Conservation (phyloP, 2,113 vertebrate species). For the Sorex araneus region DNA sequence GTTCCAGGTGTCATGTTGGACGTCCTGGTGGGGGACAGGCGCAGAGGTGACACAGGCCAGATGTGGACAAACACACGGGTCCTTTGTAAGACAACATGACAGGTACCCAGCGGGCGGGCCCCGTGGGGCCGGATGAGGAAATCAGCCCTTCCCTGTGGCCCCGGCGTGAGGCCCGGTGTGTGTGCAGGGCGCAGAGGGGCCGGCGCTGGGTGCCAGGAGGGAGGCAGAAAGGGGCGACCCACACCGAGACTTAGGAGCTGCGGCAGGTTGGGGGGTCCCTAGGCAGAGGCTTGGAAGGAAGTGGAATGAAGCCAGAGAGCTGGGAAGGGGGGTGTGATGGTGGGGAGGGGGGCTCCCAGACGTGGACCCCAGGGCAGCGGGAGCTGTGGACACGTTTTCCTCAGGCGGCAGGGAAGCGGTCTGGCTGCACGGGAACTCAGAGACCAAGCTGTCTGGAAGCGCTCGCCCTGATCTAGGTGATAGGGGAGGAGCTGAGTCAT, state of each 20-base stretch:
- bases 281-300: background rate
- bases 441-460: background rate
- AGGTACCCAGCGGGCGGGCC: background rate
- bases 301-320: background rate
- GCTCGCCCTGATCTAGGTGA: background rate
- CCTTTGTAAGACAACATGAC: too few relatives aligned
- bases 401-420: background rate
- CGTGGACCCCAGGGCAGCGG: background rate
- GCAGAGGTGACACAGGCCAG: background rate
- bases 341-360: background rate
- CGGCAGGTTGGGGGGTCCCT: background rate
- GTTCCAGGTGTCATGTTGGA: background rate
- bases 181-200: background rate
- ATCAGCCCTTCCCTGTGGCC: too few relatives aligned
- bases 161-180: too few relatives aligned
- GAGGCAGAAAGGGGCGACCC: background rate
- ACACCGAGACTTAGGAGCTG: too few relatives aligned
- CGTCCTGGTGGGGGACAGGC: background rate
- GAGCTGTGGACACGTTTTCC: too few relatives aligned
- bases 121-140: background rate
- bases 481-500: background rate
- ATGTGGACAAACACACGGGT: background rate
- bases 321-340: background rate
- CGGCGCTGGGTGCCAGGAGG: too few relatives aligned
- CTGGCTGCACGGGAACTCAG: background rate